These are phyloP conservation scores for Iphiclides podalirius DNA, from an alignment of 2,888 invertebrate genomes.

Conservation along the genomic window DNA sequence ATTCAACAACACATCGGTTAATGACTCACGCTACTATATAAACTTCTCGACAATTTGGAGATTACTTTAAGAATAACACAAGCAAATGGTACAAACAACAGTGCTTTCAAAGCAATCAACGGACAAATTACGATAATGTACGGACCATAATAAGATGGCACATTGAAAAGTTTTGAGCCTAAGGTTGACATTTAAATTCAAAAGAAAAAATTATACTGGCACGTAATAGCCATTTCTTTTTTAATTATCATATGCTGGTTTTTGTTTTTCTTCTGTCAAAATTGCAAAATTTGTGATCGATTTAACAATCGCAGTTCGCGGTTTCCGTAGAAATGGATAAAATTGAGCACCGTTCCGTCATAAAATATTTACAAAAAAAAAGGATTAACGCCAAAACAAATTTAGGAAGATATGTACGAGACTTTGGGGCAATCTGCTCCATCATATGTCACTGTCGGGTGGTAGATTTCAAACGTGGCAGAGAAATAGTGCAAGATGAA, in stretches of 20 bases:
- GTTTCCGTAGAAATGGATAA: slow-evolving; percentile 10
- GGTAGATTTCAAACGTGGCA: slow-evolving; percentile 29
- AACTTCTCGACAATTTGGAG: no score
- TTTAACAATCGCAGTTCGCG: not conserved
- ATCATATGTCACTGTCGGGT: slow-evolving; percentile 26
- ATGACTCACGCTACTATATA: no score
- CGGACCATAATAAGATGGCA: not conserved
- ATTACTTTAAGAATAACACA: no score
- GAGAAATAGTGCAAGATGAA: slow-evolving; percentile 28
- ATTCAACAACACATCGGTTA: no score
- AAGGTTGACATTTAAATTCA: not conserved
- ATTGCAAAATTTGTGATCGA: not conserved
- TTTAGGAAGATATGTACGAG: not conserved
- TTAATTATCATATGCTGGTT: not conserved
- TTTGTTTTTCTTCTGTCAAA: not conserved
- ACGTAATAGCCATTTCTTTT: not conserved
- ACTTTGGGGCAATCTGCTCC: slow-evolving; percentile 22
- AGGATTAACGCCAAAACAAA: not conserved
- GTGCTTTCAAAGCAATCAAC: no score
- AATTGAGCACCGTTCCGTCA: slow-evolving; percentile 14
- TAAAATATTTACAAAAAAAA: slow-evolving; percentile 19
- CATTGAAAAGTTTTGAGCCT: not conserved
- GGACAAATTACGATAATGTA: no score
- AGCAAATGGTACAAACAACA: no score
- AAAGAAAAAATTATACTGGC: slow-evolving; percentile 1